These are phyloP conservation scores for Xylocampa areola DNA, from an alignment of 2,888 invertebrate genomes.

Conservation along the genomic window DNA sequence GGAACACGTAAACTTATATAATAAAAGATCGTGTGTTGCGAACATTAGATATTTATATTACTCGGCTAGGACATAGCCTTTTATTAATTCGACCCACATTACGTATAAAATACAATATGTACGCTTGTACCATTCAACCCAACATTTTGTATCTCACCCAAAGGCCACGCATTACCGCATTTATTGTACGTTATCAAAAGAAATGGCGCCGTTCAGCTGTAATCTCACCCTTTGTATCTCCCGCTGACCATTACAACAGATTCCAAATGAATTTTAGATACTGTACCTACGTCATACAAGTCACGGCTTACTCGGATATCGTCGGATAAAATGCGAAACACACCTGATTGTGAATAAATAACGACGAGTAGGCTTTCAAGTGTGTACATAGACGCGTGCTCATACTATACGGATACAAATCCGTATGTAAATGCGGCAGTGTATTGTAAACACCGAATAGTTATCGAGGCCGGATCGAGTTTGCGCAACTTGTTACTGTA, in stretches of 20 bases:
- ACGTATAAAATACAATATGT: slow-evolving; percentile 28
- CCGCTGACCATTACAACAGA: slow-evolving; percentile 44
- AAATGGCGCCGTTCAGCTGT: slow-evolving; percentile 50
- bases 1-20: slow-evolving; percentile 18
- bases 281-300: slow-evolving; percentile 35
- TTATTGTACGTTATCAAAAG: slow-evolving; percentile 56
- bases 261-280: slow-evolving; percentile 50
- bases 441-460: slow-evolving; percentile 50
- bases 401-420: slow-evolving; percentile 31
- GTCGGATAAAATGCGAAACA: slow-evolving; percentile 36
- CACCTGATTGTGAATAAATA: slow-evolving; percentile 52
- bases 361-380: slow-evolving; percentile 34
- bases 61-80: slow-evolving; percentile 12
- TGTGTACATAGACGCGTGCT: slow-evolving; percentile 29
- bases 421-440: slow-evolving; percentile 51
- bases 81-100: slow-evolving; percentile 24
- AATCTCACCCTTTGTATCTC: slow-evolving; percentile 42
- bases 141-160: slow-evolving; percentile 3
- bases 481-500: slow-evolving; percentile 51
- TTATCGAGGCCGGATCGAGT: slow-evolving; percentile 48
- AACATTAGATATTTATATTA: slow-evolving; percentile 7
- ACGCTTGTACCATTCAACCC: slow-evolving; percentile 7
- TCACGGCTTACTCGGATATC: slow-evolving; percentile 18
- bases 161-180: slow-evolving; percentile 41
- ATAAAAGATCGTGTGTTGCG: slow-evolving; percentile 16